phyloP scores from a whole-genome alignment of 2,797 vertebrate species.

The Astyanax mexicanus region DNA sequence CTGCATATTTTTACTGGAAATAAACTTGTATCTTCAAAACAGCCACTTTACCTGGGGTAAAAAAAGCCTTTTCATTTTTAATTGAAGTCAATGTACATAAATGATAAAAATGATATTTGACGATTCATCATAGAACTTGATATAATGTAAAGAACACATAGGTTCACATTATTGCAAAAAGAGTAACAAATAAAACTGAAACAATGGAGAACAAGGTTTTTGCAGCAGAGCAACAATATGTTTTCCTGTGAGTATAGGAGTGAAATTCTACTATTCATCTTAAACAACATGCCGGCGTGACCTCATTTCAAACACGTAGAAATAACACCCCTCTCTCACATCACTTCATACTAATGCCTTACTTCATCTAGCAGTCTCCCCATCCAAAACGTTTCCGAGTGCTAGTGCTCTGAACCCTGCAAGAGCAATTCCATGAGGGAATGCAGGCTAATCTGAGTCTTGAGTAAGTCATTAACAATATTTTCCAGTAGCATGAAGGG shows the following conservation, averaged over 20 bases:
- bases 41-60: no score
- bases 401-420: constrained; percentile 5
- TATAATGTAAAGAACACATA: no score
- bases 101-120: no score
- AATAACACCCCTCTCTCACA: background rate
- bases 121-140: no score
- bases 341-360: background rate
- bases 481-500: constrained; percentile 46
- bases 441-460: constrained; percentile 51
- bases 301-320: background rate
- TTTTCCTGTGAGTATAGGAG: background rate
- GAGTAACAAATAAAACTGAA: no score
- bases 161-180: no score
- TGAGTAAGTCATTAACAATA: constrained; percentile 58
- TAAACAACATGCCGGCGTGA: background rate
- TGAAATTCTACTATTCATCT: background rate
- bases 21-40: no score
- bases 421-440: constrained; percentile 40
- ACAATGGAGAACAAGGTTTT: no score
- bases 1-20: no score
- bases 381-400: background rate
- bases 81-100: no score
- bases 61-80: no score
- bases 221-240: background rate
- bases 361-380: background rate